Evolutionary conservation across 2,888 invertebrate genomes (phyloP), one percentile per base, ranked within the genome.

Genomic region (Erebia palarica): DNA sequence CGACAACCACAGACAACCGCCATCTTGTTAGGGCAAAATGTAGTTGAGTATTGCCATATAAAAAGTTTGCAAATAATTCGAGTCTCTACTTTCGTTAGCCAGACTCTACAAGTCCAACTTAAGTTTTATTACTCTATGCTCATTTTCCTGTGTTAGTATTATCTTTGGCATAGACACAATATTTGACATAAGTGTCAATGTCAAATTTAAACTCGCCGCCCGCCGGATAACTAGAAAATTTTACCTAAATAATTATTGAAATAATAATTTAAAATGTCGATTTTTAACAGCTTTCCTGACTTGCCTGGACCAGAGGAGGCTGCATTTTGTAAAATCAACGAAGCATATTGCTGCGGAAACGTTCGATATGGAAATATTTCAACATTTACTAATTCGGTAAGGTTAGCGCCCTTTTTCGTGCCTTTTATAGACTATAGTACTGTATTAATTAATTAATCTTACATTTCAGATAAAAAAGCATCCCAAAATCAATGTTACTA

Each of bases 401-500:
- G 94, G 89, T 89, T 89, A 63, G 7, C 61, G 1, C 49, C 27
- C 36, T 42, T 60, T 4, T n/a, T 14, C 10, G 3, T 44, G n/a
- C 1, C 36, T 36, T 13, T 7, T 16, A 42, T 16, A 8, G 1
- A 7, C 0, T n/a, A 0, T 21, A 47, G 13, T 8, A 21, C 21
- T 63, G 21, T 63, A 21, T 21, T 63, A 14, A 14, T 21, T 9
- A 21, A 69, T 73, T 67, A 68, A 57, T 42, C 47, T 36, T 13
- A 18, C 44, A 1, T 90, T 91, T 75, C 82, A 96, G 95, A 90
- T 95, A 0, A 94, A 95, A 69, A 93, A 92, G 63, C 96, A 96
- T 87, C 97, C 97, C 0, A 94, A 94, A 76, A 95, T 97, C 42
- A 95, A 95, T 77, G 94, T 97, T 10, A 95, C 95, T 18, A 87